phyloP scores from a whole-genome alignment of 2,797 vertebrate genomes.

The Naso thynnoides region DNA sequence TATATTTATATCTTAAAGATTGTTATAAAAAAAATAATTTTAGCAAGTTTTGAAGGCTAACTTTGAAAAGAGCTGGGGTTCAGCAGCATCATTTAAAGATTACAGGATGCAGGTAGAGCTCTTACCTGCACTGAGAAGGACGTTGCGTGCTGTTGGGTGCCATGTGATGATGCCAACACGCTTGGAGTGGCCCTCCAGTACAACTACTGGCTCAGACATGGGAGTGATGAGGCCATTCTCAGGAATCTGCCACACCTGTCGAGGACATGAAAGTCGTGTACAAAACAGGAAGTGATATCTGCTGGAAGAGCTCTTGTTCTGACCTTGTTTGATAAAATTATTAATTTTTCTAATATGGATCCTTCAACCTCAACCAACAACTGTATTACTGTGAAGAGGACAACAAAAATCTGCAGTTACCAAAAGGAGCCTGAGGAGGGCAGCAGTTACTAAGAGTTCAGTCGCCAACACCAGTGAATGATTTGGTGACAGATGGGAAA shows the following conservation, averaged over 20 bases:
- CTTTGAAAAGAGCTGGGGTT: background rate
- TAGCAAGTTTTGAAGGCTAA: background rate
- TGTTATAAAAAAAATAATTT: background rate
- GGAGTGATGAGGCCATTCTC: constrained; percentile 92
- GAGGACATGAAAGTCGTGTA: background rate
- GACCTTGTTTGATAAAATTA: background rate
- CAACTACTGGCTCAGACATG: constrained; percentile 92
- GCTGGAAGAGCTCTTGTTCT: background rate
- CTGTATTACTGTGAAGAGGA: background rate
- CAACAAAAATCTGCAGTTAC: constrained; percentile 30
- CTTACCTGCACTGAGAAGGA: constrained; percentile 96
- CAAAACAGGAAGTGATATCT: no score
- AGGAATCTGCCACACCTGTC: constrained; percentile 97
- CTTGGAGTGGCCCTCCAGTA: constrained; percentile 96
- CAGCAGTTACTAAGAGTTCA: constrained; percentile 59
- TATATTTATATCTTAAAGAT: background rate
- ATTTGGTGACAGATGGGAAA: background rate
- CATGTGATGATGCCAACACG: constrained; percentile 96
- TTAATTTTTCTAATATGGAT: background rate
- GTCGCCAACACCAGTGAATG: background rate
- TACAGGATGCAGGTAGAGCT: background rate
- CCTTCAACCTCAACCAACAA: background rate
- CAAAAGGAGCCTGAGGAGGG: constrained; percentile 68
- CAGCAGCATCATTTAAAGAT: background rate
- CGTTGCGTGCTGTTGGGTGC: constrained; percentile 95